A percentile compares a stretch with the other conserved stretches of the same genome.
These are phyloP conservation scores for Fregata magnificens DNA, from an alignment of 2,113 vertebrate genomes.

Conservation along the genomic window DNA sequence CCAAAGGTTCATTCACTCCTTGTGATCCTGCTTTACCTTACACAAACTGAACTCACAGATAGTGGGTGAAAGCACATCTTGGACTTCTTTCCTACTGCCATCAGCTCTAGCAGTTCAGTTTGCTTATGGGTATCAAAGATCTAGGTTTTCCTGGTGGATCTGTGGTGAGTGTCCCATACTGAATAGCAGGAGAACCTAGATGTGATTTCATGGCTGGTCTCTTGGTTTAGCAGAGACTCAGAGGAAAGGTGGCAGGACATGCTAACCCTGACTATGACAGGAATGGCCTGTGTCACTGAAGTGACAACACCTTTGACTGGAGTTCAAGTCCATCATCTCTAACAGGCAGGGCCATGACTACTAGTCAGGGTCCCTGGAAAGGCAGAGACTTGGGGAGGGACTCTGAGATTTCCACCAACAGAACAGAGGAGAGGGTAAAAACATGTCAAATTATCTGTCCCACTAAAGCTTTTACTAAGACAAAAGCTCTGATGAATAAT, in stretches of 20 bases:
- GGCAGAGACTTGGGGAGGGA: background rate
- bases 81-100: background rate
- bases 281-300: background rate
- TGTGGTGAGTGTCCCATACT: background rate
- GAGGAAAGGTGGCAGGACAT: background rate
- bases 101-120: background rate
- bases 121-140: background rate
- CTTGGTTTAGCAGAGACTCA: background rate
- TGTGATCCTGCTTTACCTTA: background rate
- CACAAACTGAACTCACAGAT: background rate
- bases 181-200: background rate
- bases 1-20: background rate
- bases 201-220: background rate
- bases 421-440: background rate
- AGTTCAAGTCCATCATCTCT: background rate
- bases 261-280: background rate
- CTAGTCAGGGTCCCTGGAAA: background rate
- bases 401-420: background rate
- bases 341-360: background rate
- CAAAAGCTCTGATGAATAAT: background rate
- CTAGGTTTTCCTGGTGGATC: background rate
- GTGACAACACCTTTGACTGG: background rate
- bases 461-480: background rate
- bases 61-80: background rate
- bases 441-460: background rate